Conservation (phyloP, 2,797 vertebrate species). For the Phataginus tricuspis region DNA sequence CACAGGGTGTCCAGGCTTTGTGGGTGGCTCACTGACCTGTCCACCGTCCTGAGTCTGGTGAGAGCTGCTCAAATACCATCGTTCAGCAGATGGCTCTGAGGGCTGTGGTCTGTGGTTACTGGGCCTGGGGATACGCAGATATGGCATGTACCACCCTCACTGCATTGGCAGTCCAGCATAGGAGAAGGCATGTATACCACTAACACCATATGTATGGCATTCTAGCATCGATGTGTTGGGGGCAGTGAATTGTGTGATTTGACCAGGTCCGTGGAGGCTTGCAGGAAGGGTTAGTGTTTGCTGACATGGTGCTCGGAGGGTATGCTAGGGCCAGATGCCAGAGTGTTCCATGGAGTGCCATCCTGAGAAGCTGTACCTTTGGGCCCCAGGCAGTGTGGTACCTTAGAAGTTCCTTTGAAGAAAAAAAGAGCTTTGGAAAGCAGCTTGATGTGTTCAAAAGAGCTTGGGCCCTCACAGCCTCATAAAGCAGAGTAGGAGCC, state of each 20-base stretch:
- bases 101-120: neutral
- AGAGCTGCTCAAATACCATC: neutral
- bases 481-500: neutral
- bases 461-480: neutral
- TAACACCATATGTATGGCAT: neutral
- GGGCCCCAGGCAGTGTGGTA: neutral
- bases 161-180: neutral
- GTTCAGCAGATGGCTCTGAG: neutral
- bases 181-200: neutral
- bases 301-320: neutral
- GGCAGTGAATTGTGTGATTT: neutral
- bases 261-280: neutral
- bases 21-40: neutral
- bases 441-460: neutral
- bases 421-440: neutral
- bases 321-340: neutral
- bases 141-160: fast-evolving
- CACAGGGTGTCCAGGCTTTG: neutral
- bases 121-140: neutral
- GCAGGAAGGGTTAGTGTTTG: neutral
- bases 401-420: neutral
- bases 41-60: neutral
- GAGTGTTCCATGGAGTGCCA: neutral
- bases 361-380: neutral
- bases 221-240: neutral